These are phyloP conservation scores for Lacerta bilineata DNA, from an alignment of 2,797 vertebrate genomes.

Conservation along the genomic window DNA sequence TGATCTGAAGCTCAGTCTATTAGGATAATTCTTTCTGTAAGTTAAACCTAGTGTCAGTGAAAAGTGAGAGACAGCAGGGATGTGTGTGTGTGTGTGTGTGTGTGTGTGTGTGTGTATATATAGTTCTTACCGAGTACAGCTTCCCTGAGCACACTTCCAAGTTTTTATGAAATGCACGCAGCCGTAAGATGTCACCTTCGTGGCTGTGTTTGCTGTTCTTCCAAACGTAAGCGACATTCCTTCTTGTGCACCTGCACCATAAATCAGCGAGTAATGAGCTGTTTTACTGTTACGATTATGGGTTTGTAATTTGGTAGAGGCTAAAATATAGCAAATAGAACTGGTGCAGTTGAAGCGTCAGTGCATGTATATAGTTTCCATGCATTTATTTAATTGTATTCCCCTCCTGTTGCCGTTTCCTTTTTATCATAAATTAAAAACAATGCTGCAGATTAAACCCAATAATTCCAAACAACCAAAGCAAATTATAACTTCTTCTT, in stretches of 20 bases:
- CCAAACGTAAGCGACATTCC: conserved; percentile 30
- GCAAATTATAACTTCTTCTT: no score
- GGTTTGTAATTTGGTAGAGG: conserved; percentile 62
- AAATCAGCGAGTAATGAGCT: conserved; percentile 71
- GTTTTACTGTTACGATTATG: conserved; percentile 66
- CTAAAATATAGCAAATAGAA: conserved; percentile 51
- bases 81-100: not conserved
- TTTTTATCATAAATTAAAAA: no score
- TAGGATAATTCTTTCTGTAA: conserved; percentile 29
- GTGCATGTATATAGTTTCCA: no score
- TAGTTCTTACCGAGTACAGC: conserved; percentile 53
- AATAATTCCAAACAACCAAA: no score
- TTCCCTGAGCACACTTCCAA: conserved; percentile 41
- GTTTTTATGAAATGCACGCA: conserved; percentile 63
- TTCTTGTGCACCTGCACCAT: conserved; percentile 54
- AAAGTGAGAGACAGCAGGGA: not conserved
- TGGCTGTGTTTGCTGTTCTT: conserved; percentile 53
- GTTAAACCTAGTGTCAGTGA: not conserved
- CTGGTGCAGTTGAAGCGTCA: conserved; percentile 20
- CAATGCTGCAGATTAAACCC: conserved; percentile 11
- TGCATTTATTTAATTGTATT: no score
- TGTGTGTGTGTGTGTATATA: not conserved
- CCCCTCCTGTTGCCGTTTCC: no score
- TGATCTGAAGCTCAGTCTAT: not conserved
- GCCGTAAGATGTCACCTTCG: conserved; percentile 61